Evolutionary conservation across 2,797 vertebrate species (phyloP).

Genomic region (Sebastes hubbsi): DNA sequence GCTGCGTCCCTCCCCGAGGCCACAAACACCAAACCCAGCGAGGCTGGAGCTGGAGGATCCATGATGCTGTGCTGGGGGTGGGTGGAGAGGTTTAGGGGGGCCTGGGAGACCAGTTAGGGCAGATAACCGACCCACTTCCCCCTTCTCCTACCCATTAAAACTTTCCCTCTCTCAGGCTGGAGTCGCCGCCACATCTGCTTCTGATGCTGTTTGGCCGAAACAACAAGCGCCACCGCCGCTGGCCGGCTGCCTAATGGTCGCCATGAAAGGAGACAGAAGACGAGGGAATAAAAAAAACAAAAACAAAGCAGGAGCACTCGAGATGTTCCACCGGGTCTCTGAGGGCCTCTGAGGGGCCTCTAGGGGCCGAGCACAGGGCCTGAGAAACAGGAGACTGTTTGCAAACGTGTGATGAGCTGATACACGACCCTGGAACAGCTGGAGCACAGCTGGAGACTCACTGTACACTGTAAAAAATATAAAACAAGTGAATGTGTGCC

Average conservation of each 20-base stretch:
- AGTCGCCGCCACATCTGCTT: constrained; percentile 43
- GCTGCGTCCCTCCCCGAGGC: not conserved
- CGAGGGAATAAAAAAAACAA: not conserved
- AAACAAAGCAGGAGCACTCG: constrained; percentile 35
- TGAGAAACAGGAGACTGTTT: constrained; percentile 37
- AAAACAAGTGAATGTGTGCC: no score
- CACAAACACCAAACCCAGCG: not conserved
- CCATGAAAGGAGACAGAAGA: constrained; percentile 44
- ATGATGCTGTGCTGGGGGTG: constrained; percentile 41
- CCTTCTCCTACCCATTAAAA: constrained; percentile 56
- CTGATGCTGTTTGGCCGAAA: constrained; percentile 19
- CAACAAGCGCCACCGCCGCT: constrained; percentile 13
- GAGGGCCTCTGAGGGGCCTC: not conserved
- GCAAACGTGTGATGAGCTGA: constrained; percentile 44
- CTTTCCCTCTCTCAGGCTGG: constrained; percentile 14
- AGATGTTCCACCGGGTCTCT: constrained; percentile 18
- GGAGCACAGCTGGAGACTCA: not conserved
- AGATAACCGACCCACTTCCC: constrained; percentile 17
- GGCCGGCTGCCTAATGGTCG: constrained; percentile 58
- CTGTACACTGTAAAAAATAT: constrained; percentile 10
- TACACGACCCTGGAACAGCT: not conserved
- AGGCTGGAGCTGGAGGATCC: not conserved
- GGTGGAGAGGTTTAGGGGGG: not conserved
- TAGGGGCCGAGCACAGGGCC: constrained; percentile 10
- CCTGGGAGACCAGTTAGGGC: constrained; percentile 63